Evolutionary conservation across 2,113 vertebrate species (phyloP).

Genomic region (Dryoscopus gambensis): DNA sequence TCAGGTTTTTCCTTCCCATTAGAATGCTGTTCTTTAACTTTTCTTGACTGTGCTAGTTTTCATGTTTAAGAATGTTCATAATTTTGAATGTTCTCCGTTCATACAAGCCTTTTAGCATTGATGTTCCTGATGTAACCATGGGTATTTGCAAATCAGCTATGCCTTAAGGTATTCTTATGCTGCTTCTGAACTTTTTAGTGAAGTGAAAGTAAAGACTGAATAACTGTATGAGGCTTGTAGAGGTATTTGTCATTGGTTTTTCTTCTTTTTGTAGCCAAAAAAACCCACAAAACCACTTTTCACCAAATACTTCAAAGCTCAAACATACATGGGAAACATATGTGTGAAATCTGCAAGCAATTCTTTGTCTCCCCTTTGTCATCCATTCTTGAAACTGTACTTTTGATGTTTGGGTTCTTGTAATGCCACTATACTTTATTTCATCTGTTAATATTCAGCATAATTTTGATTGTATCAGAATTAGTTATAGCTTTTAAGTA

Average conservation of each 20-base stretch:
- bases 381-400: neutral
- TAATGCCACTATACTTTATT: neutral
- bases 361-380: neutral
- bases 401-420: neutral
- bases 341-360: neutral
- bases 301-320: neutral
- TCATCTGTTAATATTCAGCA: neutral
- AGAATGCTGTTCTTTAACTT: neutral
- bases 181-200: neutral
- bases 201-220: neutral
- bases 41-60: neutral
- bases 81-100: neutral
- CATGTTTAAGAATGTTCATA: neutral
- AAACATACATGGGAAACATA: neutral
- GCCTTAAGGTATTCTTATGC: neutral
- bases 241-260: neutral
- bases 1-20: conserved; percentile 2
- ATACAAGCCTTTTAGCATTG: neutral
- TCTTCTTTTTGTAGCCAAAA: neutral
- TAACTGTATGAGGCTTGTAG: neutral
- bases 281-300: neutral
- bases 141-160: neutral
- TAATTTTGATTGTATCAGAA: conserved; percentile 16
- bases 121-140: neutral
- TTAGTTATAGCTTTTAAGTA: conserved; percentile 19